Conservation (phyloP, 2,797 vertebrate species). For the Coendou prehensilis region DNA sequence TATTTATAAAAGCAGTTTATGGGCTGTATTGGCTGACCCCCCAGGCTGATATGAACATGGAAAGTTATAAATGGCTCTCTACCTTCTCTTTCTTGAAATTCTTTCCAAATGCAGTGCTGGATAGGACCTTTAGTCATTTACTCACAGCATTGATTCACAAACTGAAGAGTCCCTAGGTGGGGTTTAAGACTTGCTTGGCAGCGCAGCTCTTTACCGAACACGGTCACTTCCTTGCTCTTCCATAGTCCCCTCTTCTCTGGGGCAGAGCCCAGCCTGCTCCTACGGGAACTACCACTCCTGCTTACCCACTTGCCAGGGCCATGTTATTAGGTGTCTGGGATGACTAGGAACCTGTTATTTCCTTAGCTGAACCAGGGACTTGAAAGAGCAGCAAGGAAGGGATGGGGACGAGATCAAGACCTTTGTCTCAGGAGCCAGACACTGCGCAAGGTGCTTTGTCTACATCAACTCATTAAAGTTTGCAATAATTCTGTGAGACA, state of each 20-base stretch:
- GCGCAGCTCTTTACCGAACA: neutral
- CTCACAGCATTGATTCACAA: neutral
- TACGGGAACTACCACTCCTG: neutral
- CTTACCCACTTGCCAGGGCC: neutral
- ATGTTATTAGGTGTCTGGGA: constrained; percentile 21
- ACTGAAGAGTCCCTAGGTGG: neutral
- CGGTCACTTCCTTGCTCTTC: neutral
- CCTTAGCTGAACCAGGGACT: neutral
- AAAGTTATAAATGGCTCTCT: neutral
- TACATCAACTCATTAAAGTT: neutral
- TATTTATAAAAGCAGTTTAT: neutral
- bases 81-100: neutral
- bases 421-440: neutral
- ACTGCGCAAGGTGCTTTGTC: neutral
- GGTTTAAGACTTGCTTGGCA: neutral
- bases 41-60: neutral
- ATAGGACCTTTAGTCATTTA: constrained; percentile 24
- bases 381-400: neutral
- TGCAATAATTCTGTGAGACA: neutral
- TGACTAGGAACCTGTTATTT: constrained; percentile 40
- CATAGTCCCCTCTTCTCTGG: neutral
- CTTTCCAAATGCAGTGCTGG: neutral
- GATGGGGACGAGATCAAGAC: neutral
- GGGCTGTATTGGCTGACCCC: neutral
- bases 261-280: neutral